Conservation (phyloP, 2,797 vertebrate genomes). For the Buceros bicornis region DNA sequence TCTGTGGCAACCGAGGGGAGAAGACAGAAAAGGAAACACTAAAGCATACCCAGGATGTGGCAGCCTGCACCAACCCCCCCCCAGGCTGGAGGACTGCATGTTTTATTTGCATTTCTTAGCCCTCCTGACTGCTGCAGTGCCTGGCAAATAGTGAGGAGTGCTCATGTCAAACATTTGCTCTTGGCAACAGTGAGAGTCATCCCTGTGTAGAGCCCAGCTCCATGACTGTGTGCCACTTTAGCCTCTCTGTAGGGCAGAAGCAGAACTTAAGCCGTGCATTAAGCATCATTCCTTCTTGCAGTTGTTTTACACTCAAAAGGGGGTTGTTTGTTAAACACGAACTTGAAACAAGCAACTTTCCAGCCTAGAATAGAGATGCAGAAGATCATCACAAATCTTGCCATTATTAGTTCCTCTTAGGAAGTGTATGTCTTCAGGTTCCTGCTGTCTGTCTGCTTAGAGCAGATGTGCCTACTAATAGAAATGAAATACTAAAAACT, state of each 20-base stretch:
- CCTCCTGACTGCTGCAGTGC: not conserved
- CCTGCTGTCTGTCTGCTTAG: not conserved
- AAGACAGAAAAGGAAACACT: slow-evolving; percentile 19
- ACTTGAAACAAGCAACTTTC: not conserved
- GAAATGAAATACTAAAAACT: not conserved
- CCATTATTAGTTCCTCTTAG: not conserved
- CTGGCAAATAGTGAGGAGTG: not conserved
- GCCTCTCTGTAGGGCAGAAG: not conserved
- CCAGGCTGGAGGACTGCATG: not conserved
- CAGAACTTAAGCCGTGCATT: not conserved
- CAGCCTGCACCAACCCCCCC: not conserved
- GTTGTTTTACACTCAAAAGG: not conserved
- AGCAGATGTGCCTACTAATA: not conserved
- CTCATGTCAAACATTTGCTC: not conserved
- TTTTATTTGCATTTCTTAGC: not conserved
- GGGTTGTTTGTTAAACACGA: not conserved
- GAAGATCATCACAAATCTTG: not conserved
- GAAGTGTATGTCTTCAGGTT: not conserved
- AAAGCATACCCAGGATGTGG: not conserved
- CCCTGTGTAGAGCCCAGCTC: not conserved
- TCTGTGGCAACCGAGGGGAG: not conserved
- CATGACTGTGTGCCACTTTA: not conserved
- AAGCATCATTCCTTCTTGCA: not conserved
- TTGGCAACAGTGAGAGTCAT: not conserved
- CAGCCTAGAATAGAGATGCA: not conserved